Conservation (phyloP, 2,113 vertebrate species). For the Tricholaema leucomelas region DNA sequence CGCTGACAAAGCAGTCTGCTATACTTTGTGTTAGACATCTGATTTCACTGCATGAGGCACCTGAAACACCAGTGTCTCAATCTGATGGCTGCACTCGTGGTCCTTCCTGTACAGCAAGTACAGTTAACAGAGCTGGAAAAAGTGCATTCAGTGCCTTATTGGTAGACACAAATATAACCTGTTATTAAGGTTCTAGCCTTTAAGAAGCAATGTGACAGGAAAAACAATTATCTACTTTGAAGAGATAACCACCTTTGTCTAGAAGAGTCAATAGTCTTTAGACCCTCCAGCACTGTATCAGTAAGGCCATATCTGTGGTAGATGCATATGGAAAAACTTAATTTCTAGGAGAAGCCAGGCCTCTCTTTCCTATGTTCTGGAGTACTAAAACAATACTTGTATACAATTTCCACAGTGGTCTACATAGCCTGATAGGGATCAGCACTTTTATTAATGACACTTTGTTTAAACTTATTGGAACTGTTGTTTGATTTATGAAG, state of each 20-base stretch:
- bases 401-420: not conserved
- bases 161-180: not conserved
- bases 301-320: not conserved
- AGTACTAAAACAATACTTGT: not conserved
- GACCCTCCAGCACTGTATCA: not conserved
- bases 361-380: not conserved
- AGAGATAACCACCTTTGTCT: not conserved
- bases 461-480: constrained; percentile 6
- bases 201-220: not conserved
- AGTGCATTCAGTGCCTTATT: not conserved
- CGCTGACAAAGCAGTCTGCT: not conserved
- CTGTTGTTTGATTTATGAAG: constrained; percentile 26
- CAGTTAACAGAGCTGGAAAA: not conserved
- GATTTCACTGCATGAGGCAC: not conserved
- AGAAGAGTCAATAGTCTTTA: not conserved
- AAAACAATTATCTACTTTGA: not conserved
- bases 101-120: not conserved
- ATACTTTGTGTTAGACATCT: not conserved
- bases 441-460: not conserved
- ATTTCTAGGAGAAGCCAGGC: not conserved
- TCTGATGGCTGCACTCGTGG: rapidly evolving
- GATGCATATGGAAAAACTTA: not conserved
- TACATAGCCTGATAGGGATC: not conserved
- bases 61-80: not conserved
- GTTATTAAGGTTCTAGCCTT: not conserved